Evolutionary conservation across 2,113 vertebrate genomes (phyloP).

Genomic region (Siniperca chuatsi): DNA sequence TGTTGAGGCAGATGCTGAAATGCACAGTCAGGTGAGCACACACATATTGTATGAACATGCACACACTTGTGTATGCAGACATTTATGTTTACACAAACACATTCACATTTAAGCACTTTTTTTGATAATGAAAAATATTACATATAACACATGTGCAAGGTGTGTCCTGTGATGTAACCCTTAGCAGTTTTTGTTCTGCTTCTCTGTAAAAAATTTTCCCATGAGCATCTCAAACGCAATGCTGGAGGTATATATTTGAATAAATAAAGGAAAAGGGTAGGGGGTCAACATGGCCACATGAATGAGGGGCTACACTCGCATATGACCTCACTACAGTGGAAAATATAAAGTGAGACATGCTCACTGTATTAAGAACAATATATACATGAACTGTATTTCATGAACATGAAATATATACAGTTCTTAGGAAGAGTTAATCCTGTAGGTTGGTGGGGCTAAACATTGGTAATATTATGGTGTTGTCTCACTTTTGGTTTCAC

Average conservation of each 20-base stretch:
- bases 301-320: not conserved
- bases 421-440: constrained; percentile 35
- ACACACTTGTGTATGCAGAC: not conserved
- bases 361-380: not conserved
- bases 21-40: constrained; percentile 16
- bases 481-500: constrained; percentile 67
- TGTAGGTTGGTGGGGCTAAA: constrained; percentile 54
- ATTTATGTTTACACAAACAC: not conserved
- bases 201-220: constrained; percentile 1
- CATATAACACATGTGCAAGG: not conserved
- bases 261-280: constrained; percentile 34
- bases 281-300: constrained; percentile 16
- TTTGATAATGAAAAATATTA: not conserved
- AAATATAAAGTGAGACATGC: not conserved
- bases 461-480: constrained; percentile 64
- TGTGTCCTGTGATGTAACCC: not conserved
- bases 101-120: not conserved
- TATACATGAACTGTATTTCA: no score
- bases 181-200: not conserved
- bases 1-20: constrained; percentile 38
- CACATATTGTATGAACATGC: not conserved
- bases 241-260: constrained; percentile 21
- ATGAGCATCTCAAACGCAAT: constrained; percentile 4
- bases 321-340: constrained; percentile 5
- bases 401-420: not conserved